A percentile compares a stretch with the other conserved stretches of the same genome.
Conservation (phyloP, 2,113 vertebrate genomes). For the Cervus canadensis region DNA sequence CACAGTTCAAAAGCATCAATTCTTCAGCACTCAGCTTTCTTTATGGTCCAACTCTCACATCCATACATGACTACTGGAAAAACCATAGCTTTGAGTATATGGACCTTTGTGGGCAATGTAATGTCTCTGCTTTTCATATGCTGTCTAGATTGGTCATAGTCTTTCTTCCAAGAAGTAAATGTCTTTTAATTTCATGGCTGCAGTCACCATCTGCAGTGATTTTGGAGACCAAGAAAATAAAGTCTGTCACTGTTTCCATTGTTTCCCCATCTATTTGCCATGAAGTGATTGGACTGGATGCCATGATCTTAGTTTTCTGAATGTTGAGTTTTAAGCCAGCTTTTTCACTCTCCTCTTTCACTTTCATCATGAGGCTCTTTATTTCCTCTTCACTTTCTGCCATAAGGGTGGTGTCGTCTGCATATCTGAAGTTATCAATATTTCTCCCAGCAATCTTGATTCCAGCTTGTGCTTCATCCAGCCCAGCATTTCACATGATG, state of each 20-base stretch:
- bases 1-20: background rate
- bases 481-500: background rate
- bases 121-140: background rate
- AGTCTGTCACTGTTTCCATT: background rate
- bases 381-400: background rate
- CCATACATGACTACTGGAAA: background rate
- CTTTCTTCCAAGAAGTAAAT: background rate
- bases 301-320: background rate
- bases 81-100: background rate
- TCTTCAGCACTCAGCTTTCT: background rate
- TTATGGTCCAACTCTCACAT: background rate
- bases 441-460: background rate
- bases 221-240: background rate
- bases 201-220: background rate
- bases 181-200: background rate
- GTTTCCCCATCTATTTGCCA: background rate
- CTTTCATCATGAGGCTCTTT: background rate
- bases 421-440: background rate
- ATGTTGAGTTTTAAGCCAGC: background rate
- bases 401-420: background rate
- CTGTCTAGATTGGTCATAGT: background rate
- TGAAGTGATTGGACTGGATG: background rate
- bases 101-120: background rate
- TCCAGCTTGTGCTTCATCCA: background rate
- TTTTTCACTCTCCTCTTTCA: background rate